Conservation (phyloP, 2,797 vertebrate species). For the Peromyscus attwateri region DNA sequence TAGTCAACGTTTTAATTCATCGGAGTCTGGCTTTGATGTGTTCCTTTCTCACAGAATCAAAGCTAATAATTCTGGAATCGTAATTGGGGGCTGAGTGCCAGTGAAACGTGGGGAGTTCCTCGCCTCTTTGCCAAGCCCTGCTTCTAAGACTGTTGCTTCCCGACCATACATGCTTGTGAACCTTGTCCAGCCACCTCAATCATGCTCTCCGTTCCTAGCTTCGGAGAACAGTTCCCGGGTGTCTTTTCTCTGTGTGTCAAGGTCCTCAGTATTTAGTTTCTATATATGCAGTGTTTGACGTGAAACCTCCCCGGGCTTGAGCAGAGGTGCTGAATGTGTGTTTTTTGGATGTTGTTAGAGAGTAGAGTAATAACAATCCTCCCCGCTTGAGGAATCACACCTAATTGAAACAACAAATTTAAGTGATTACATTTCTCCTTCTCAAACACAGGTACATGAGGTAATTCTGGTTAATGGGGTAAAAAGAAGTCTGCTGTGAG, state of each 20-base stretch:
- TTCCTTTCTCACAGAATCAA: constrained; percentile 81
- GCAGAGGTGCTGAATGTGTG: background rate
- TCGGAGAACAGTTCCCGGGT: background rate
- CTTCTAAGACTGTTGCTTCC: constrained; percentile 40
- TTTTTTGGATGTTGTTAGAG: background rate
- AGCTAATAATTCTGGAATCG: constrained; percentile 79
- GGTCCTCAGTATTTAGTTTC: background rate
- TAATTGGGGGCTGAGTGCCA: constrained; percentile 76
- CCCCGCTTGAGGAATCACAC: background rate
- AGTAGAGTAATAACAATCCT: background rate
- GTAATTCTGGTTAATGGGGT: background rate
- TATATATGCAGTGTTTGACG: background rate
- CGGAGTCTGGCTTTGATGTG: constrained; percentile 84
- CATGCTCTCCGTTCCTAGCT: background rate
- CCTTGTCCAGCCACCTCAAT: background rate
- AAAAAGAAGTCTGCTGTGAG: background rate
- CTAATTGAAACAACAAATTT: background rate
- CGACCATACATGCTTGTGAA: background rate
- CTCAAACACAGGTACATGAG: constrained; percentile 3
- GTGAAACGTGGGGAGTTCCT: constrained; percentile 70
- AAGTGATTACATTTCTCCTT: background rate
- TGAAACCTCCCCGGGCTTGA: background rate
- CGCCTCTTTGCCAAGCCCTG: constrained; percentile 56
- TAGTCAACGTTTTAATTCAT: constrained; percentile 85
- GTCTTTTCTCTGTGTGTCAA: constrained; percentile 34